Evolutionary conservation across 1,140 invertebrate species (phyloP).

Genomic region (Lepidurus arcticus): DNA sequence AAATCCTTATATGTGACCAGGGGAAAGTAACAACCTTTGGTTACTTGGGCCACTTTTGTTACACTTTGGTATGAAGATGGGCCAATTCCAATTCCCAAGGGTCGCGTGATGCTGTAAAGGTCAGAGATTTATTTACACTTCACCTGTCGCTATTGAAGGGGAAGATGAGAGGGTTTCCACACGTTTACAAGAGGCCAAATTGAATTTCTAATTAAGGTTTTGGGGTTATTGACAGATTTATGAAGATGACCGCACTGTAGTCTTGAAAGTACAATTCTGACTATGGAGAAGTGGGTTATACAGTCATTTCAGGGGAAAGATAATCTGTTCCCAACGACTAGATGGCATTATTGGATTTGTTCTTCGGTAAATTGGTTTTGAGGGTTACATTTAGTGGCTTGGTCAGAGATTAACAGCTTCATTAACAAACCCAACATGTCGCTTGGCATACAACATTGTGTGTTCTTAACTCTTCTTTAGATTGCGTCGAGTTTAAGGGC

Average conservation of each 20-base stretch:
- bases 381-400: too few relatives aligned
- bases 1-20: not conserved
- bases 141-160: slow-evolving; percentile 1
- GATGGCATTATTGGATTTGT: not conserved
- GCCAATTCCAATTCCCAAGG: slow-evolving; percentile 5
- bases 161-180: not conserved
- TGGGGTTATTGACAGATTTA: slow-evolving; percentile 12
- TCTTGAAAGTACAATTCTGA: not conserved
- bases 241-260: slow-evolving; percentile 4
- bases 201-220: slow-evolving; percentile 5
- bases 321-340: not conserved
- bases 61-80: slow-evolving; percentile 14
- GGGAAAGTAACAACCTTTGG: not conserved
- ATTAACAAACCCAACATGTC: too few relatives aligned
- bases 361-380: too few relatives aligned
- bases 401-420: too few relatives aligned
- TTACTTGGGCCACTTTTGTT: slow-evolving; percentile 11
- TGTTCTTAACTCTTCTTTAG: too few relatives aligned
- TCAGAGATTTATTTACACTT: slow-evolving; percentile 1
- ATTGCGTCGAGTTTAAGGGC: too few relatives aligned
- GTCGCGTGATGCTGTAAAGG: not conserved
- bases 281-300: not conserved
- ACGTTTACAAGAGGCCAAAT: not conserved
- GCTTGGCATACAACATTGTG: too few relatives aligned
- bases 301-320: not conserved